These are phyloP conservation scores for Trichacis sp. DNA, from an alignment of 2,888 invertebrate species.

Conservation along the genomic window DNA sequence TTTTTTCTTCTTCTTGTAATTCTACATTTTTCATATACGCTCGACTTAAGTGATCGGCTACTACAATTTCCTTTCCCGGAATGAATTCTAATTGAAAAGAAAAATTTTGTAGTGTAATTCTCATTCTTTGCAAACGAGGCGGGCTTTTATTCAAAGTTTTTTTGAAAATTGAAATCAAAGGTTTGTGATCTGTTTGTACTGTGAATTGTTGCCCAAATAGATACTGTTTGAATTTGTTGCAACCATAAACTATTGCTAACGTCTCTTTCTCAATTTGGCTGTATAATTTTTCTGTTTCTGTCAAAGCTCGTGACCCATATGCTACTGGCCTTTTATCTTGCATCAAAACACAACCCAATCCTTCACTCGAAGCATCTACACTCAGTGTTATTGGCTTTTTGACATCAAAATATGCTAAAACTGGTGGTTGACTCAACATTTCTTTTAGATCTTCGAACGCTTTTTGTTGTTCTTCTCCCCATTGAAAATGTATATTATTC, in stretches of 20 bases:
- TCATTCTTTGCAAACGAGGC: slow-evolving; percentile 31
- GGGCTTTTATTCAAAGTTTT: slow-evolving; percentile 26
- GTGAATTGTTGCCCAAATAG: no score
- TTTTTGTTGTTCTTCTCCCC: slow-evolving; percentile 47
- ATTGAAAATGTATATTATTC: slow-evolving; percentile 47
- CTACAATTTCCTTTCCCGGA: slow-evolving; percentile 27
- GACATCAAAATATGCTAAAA: slow-evolving; percentile 27
- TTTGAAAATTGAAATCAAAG: slow-evolving; percentile 44
- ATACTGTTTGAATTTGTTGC: slow-evolving; percentile 47
- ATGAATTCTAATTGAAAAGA: slow-evolving; percentile 25
- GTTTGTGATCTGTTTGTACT: slow-evolving; percentile 54
- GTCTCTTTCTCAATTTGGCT: slow-evolving; percentile 53
- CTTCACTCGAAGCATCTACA: slow-evolving; percentile 33
- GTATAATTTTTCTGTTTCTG: slow-evolving; percentile 46
- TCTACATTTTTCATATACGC: not conserved
- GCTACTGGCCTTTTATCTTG: slow-evolving; percentile 48
- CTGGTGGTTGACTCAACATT: slow-evolving; percentile 26
- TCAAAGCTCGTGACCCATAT: slow-evolving; percentile 48
- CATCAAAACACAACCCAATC: slow-evolving; percentile 38
- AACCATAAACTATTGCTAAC: slow-evolving; percentile 44
- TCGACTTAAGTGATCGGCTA: slow-evolving; percentile 33
- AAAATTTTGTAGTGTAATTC: slow-evolving; percentile 25
- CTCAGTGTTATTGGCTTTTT: slow-evolving; percentile 27
- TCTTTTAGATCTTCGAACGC: slow-evolving; percentile 43
- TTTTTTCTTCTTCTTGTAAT: slow-evolving; percentile 13